These are phyloP conservation scores for Rotaria magnacalcarata DNA, from an alignment of 2,888 invertebrate genomes.

Conservation along the genomic window DNA sequence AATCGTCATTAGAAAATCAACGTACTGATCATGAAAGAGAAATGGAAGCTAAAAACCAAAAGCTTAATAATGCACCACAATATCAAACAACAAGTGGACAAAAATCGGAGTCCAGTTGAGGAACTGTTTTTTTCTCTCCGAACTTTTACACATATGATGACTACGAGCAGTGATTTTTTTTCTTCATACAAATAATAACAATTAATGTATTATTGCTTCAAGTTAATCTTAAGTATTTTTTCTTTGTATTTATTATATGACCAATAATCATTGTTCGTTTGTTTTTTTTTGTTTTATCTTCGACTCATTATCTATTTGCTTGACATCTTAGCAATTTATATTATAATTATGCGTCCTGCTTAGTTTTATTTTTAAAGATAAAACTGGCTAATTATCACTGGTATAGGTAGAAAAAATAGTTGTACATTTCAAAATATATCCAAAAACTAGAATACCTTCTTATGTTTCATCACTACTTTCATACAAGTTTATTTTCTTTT, in stretches of 20 bases:
- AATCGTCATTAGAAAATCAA: neutral
- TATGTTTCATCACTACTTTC: neutral
- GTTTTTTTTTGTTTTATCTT: neutral
- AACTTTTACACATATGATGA: too few species aligned
- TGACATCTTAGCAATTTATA: neutral
- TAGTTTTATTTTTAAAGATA: neutral
- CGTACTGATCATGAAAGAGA: neutral
- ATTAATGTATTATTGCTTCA: too few species aligned
- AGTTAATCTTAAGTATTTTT: too few species aligned
- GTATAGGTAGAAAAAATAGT: neutral
- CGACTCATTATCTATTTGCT: too few species aligned
- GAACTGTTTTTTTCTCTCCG: too few species aligned
- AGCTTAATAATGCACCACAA: neutral
- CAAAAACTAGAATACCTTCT: neutral
- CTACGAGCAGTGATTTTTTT: too few species aligned
- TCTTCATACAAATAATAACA: too few species aligned
- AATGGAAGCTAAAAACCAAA: neutral
- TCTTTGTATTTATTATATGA: too few species aligned
- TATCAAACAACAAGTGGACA: neutral
- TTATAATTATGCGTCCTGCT: neutral
- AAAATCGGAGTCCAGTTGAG: neutral
- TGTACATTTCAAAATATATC: neutral
- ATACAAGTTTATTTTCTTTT: neutral
- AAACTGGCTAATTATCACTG: neutral
- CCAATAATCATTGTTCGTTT: too few species aligned